A percentile compares a stretch with the other conserved stretches of the same genome.
These are phyloP conservation scores for Pogonocichla stellata DNA, from an alignment of 2,113 vertebrate species.

Conservation along the genomic window DNA sequence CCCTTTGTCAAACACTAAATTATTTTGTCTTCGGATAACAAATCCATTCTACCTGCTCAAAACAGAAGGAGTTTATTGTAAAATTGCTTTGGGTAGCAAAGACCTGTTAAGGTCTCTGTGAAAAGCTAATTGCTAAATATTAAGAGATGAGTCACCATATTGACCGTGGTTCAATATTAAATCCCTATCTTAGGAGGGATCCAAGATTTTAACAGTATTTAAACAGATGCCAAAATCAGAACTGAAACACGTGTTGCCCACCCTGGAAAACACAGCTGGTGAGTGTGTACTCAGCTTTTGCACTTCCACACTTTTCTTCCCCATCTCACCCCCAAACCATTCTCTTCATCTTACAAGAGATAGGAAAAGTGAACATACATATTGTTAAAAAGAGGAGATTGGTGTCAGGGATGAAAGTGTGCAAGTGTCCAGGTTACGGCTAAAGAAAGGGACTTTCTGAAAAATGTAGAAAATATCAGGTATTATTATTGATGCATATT, in stretches of 20 bases:
- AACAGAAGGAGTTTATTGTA: not conserved
- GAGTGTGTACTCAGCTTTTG: not conserved
- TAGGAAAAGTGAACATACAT: not conserved
- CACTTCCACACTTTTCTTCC: not conserved
- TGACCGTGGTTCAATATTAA: not conserved
- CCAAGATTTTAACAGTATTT: not conserved
- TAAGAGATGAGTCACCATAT: not conserved
- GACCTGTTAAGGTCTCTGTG: not conserved
- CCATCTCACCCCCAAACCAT: not conserved
- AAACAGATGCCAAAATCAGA: not conserved
- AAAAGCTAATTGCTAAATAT: not conserved
- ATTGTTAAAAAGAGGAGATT: not conserved
- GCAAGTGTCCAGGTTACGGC: not conserved
- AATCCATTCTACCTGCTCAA: not conserved
- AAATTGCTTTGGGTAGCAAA: not conserved
- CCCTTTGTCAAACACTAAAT: not conserved
- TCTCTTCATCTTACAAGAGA: not conserved
- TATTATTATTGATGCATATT: not conserved
- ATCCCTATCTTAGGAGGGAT: not conserved
- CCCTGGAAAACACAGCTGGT: not conserved
- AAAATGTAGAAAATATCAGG: not conserved
- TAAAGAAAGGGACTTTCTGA: not conserved
- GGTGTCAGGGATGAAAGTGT: not conserved
- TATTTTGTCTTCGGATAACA: not conserved
- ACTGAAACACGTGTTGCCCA: not conserved